These are phyloP conservation scores for Hyperopisus bebe DNA, from an alignment of 2,113 vertebrate species.

Conservation along the genomic window DNA sequence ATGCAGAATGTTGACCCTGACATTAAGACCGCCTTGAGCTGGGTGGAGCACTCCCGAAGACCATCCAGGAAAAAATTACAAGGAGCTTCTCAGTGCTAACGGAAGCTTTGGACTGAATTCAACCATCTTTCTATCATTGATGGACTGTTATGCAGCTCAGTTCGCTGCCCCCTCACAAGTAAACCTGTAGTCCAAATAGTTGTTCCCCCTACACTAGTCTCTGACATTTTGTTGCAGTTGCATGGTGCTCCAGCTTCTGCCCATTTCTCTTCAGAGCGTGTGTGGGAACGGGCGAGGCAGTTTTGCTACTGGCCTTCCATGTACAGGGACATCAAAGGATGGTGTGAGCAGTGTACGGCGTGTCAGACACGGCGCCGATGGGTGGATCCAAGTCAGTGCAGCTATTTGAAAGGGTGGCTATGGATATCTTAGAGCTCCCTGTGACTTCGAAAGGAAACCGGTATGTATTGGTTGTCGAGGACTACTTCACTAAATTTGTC, in stretches of 20 bases:
- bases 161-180: background rate
- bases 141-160: constrained; percentile 19
- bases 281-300: too few species aligned
- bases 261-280: background rate
- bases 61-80: background rate
- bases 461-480: constrained; percentile 23
- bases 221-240: background rate
- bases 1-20: constrained; percentile 11
- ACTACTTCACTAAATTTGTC: constrained; percentile 31
- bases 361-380: constrained; percentile 17
- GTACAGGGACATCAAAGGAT: constrained; percentile 13
- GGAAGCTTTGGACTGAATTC: constrained; percentile 12
- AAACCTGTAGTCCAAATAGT: constrained; percentile 5
- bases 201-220: constrained; percentile 12
- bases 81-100: background rate
- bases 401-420: constrained; percentile 16
- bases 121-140: background rate
- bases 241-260: constrained; percentile 19
- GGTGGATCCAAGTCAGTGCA: background rate
- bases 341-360: constrained; percentile 20
- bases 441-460: constrained; percentile 21
- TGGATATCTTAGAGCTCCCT: constrained; percentile 23
- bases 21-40: constrained; percentile 10
- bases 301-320: constrained; percentile 21
- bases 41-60: background rate